Evolutionary conservation across 2,888 invertebrate genomes (phyloP).

Genomic region (Drosophila engyochracea): DNA sequence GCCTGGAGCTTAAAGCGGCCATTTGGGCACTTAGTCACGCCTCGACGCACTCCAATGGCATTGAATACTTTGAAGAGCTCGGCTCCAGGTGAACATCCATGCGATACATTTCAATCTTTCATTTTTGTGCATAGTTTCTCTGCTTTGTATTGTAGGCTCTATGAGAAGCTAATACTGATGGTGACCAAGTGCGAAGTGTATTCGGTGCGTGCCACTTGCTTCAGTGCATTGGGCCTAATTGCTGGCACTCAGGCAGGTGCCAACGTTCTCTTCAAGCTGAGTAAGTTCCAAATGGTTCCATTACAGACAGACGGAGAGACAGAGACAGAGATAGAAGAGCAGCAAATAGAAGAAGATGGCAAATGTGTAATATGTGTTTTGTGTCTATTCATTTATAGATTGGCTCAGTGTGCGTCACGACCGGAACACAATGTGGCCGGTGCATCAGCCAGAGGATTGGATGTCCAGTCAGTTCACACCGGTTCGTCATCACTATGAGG

Average conservation of each 20-base stretch:
- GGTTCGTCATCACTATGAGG: constrained; percentile 85
- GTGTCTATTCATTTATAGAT: constrained; percentile 83
- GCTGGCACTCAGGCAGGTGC: constrained; percentile 94
- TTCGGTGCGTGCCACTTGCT: constrained; percentile 95
- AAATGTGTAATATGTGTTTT: background rate
- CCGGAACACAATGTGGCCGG: constrained; percentile 91
- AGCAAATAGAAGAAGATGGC: background rate
- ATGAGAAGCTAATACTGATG: constrained; percentile 87
- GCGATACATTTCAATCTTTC: background rate
- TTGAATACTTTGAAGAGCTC: constrained; percentile 88
- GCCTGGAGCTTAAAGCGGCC: constrained; percentile 93
- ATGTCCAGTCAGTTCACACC: constrained; percentile 85
- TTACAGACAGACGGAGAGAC: background rate
- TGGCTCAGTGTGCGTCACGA: constrained; percentile 92
- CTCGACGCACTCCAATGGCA: constrained; percentile 91
- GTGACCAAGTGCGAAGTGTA: constrained; percentile 94
- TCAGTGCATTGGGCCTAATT: constrained; percentile 92
- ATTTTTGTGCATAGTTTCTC: background rate
- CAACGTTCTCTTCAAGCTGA: constrained; percentile 90
- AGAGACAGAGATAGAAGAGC: background rate
- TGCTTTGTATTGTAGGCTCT: constrained; percentile 70
- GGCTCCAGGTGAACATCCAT: constrained; percentile 73
- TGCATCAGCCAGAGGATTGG: constrained; percentile 89
- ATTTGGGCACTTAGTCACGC: constrained; percentile 96
- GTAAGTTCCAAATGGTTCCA: constrained; percentile 83